Evolutionary conservation across 2,797 vertebrate genomes (phyloP), one percentile per base, ranked within the genome.

Genomic region (Lepidocolaptes lacrymiger): DNA sequence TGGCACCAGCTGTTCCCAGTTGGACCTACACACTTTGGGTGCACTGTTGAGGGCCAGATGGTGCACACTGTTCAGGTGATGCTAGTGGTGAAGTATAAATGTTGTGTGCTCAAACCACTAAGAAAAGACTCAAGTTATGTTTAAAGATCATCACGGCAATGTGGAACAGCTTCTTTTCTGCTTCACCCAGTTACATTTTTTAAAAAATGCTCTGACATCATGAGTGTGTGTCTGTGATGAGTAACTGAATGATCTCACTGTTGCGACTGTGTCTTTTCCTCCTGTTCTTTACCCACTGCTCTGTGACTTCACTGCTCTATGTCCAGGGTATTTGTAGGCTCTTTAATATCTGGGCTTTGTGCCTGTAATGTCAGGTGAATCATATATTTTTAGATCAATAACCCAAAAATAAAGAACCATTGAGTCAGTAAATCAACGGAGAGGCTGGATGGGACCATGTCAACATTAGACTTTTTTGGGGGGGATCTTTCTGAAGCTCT

Each of bases 1-100:
- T 0, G 0, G 61, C 80, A 90, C 85, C 96, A 97, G 94, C 95
- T 97, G 96, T 89, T 95, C 81, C 74, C 80, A 85, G 77, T 88
- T 21, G 24, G 67, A 95, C 79, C 82, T 49, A 73, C 34, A 71
- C 52, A 51, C 66, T 95, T 93, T 43, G 19, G 37, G 72, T 48
- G 52, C 49, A 76, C 67, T 41, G 48, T 13, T 63, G 79, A 78
- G 73, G 39, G 63, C 85, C 91, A 93, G 80, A 81, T 81, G 67
- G 71, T 86, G 55, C 39, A 54, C 21, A 7, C 22, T 41, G 80
- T 56, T 88, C 85, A 96, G 95, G 92, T 97, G 93, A 93, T 91
- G 52, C 34, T 86, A 44, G 28, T 5, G 15, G 34, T 2, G 10
- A 79, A 26, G 63, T 85, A 32, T 37, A 68, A 88, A 49, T 30